phyloP scores from a whole-genome alignment of 2,797 vertebrate genomes.

The Notamacropus eugenii region DNA sequence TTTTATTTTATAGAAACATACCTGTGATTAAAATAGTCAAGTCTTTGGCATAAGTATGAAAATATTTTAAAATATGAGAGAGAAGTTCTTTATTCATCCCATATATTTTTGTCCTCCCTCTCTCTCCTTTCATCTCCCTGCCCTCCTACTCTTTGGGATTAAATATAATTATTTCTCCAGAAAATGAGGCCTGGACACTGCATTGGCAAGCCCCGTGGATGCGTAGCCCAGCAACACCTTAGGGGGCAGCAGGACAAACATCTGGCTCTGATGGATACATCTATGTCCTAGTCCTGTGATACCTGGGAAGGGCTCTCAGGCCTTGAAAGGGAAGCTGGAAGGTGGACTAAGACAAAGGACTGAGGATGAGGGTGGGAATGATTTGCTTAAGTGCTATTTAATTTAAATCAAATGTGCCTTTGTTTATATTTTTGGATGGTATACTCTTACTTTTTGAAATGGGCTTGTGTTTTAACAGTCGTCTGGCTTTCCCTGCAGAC shows the following conservation, averaged over 20 bases:
- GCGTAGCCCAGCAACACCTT: background rate
- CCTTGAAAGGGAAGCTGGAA: slow-evolving; percentile 29
- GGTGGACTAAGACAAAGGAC: background rate
- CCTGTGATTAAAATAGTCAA: background rate
- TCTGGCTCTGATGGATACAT: background rate
- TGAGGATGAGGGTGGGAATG: background rate
- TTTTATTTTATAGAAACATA: background rate
- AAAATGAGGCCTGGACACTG: background rate
- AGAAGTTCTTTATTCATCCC: background rate
- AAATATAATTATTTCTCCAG: background rate
- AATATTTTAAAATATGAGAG: background rate
- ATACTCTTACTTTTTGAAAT: background rate
- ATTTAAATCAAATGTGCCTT: background rate
- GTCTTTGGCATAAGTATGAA: background rate
- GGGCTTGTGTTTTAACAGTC: background rate
- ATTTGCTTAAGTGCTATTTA: background rate
- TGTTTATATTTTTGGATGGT: background rate
- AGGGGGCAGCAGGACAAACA: background rate
- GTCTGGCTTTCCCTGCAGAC: background rate
- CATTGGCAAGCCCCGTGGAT: background rate
- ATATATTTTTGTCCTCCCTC: background rate
- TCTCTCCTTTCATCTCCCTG: background rate
- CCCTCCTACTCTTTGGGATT: background rate
- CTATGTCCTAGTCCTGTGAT: background rate
- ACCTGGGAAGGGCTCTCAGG: background rate